Percentiles rank a stretch among this genome's conserved stretches.
phyloP scores from a whole-genome alignment of 1,140 invertebrate species.

The Helicoverpa armigera region DNA sequence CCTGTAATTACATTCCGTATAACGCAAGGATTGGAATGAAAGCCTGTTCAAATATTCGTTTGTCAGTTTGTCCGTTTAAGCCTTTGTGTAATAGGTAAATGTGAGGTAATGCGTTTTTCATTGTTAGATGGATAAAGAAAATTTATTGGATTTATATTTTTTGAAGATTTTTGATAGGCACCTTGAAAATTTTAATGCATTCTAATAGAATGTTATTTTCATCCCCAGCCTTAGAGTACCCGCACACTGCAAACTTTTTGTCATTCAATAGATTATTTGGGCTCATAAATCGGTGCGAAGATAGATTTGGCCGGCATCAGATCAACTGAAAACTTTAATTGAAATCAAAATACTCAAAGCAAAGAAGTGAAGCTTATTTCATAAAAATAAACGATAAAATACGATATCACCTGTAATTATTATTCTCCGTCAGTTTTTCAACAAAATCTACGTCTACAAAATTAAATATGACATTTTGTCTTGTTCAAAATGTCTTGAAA shows the following conservation, averaged over 20 bases:
- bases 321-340: too few species aligned
- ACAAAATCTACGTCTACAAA: not conserved
- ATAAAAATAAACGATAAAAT: too few species aligned
- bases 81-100: slow-evolving; percentile 20
- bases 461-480: not conserved
- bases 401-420: not conserved
- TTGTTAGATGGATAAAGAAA: not conserved
- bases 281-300: too few species aligned
- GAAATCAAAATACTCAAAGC: too few species aligned
- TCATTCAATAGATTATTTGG: too few species aligned
- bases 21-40: slow-evolving; percentile 32
- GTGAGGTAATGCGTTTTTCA: slow-evolving; percentile 20
- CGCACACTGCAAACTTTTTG: too few species aligned
- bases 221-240: too few species aligned
- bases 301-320: too few species aligned
- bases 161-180: too few species aligned
- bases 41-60: slow-evolving; percentile 20
- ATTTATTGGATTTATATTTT: not conserved
- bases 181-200: too few species aligned
- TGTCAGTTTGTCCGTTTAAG: slow-evolving; percentile 9
- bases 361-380: too few species aligned
- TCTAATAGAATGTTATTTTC: too few species aligned
- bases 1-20: slow-evolving; percentile 45
- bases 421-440: not conserved
- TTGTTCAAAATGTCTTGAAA: not conserved